Conservation (phyloP, 1,140 invertebrate species). For the Atta texana region DNA sequence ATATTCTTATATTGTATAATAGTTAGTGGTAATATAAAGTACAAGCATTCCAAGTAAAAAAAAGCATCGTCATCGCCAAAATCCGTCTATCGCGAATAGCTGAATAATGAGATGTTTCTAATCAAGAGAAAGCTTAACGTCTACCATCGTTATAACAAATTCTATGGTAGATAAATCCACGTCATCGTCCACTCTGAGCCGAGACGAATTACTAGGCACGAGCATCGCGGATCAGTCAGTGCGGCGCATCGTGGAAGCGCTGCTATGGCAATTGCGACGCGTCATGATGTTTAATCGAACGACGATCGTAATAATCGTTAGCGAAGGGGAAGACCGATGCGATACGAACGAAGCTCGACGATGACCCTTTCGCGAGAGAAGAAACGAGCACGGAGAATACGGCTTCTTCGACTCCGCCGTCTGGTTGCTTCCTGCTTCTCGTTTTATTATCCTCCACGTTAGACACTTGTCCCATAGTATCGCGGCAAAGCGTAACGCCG, state of each 20-base stretch:
- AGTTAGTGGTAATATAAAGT: conserved; percentile 19
- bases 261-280: conserved; percentile 52
- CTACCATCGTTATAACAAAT: conserved; percentile 34
- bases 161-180: conserved; percentile 47
- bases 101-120: conserved; percentile 55
- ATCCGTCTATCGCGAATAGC: conserved; percentile 40
- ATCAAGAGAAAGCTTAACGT: conserved; percentile 20
- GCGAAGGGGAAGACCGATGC: conserved; percentile 44
- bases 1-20: conserved; percentile 11
- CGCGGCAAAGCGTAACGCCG: conserved; percentile 68
- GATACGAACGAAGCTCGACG: conserved; percentile 31
- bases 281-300: conserved; percentile 65
- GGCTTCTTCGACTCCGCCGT: conserved; percentile 32
- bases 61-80: conserved; percentile 50
- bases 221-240: conserved; percentile 45
- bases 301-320: conserved; percentile 63
- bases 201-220: conserved; percentile 43
- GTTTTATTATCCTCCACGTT: conserved; percentile 78
- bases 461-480: conserved; percentile 74
- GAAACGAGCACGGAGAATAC: conserved; percentile 56
- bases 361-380: conserved; percentile 41
- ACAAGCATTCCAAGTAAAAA: conserved; percentile 56
- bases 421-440: conserved; percentile 44
- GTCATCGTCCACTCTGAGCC: conserved; percentile 41
- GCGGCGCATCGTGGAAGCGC: conserved; percentile 26